These are phyloP conservation scores for Onychomys leucogaster DNA, from an alignment of 2,797 vertebrate genomes.

Conservation along the genomic window DNA sequence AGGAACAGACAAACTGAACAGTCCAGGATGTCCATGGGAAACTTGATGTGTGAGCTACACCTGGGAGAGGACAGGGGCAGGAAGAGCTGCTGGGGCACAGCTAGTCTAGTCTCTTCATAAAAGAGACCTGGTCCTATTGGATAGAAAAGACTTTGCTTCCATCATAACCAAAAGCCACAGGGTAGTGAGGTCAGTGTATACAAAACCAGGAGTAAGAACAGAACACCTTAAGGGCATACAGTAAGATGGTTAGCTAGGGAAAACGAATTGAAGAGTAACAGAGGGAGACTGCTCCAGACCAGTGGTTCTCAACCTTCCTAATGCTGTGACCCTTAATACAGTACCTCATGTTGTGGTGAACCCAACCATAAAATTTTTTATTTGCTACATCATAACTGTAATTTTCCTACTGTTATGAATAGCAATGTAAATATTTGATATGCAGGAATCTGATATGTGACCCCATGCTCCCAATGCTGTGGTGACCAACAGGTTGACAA, in stretches of 20 bases:
- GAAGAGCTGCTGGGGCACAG: neutral
- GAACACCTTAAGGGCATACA: neutral
- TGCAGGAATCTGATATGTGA: too few species aligned
- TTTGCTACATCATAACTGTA: neutral
- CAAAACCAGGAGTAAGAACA: constrained; percentile 12
- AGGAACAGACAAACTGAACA: neutral
- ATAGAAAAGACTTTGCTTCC: constrained; percentile 32
- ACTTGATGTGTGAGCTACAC: neutral
- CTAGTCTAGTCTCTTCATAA: neutral
- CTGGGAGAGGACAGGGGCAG: neutral
- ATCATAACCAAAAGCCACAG: neutral
- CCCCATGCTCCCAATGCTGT: neutral
- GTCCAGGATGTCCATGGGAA: neutral
- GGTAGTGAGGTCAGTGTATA: neutral
- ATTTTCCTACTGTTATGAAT: neutral
- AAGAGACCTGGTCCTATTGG: neutral
- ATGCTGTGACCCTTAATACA: neutral
- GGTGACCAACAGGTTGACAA: neutral
- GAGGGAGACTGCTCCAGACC: neutral
- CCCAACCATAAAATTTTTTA: neutral
- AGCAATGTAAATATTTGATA: neutral
- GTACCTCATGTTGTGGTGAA: neutral
- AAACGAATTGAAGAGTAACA: neutral
- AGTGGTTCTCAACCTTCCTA: neutral
- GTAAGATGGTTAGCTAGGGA: neutral